These are phyloP conservation scores for Callorhinus ursinus DNA, from an alignment of 2,113 vertebrate species.

Conservation along the genomic window DNA sequence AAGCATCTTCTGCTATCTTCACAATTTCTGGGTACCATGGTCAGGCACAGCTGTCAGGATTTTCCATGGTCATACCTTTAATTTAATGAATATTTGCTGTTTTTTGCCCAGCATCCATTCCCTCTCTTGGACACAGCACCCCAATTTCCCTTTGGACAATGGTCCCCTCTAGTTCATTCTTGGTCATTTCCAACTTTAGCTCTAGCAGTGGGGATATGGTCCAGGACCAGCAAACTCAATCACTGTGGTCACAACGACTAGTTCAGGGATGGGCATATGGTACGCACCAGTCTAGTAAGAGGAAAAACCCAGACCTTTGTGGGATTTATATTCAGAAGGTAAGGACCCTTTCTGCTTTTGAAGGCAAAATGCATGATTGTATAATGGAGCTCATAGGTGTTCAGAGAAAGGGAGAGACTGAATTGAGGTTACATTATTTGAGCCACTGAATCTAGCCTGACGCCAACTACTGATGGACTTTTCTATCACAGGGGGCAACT, in stretches of 20 bases:
- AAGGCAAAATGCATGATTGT: not conserved
- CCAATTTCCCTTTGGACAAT: not conserved
- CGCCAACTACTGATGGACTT: not conserved
- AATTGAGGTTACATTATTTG: not conserved
- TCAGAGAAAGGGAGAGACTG: not conserved
- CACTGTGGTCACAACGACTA: not conserved
- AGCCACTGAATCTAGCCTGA: not conserved
- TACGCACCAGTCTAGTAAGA: not conserved
- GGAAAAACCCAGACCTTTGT: not conserved
- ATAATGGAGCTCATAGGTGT: not conserved
- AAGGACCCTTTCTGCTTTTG: not conserved
- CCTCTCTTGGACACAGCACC: not conserved
- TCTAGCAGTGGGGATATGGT: not conserved
- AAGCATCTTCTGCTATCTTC: not conserved
- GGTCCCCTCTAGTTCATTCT: not conserved
- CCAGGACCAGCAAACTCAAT: not conserved
- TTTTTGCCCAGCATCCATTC: not conserved
- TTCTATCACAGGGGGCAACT: not conserved
- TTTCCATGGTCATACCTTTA: not conserved
- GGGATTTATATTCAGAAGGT: not conserved
- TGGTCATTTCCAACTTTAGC: not conserved
- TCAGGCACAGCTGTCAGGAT: fast-evolving
- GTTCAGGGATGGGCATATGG: not conserved
- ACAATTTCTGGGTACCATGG: no score
- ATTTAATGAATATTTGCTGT: not conserved